Conservation (phyloP, 2,797 vertebrate genomes). For the Cephalopachus bancanus region DNA sequence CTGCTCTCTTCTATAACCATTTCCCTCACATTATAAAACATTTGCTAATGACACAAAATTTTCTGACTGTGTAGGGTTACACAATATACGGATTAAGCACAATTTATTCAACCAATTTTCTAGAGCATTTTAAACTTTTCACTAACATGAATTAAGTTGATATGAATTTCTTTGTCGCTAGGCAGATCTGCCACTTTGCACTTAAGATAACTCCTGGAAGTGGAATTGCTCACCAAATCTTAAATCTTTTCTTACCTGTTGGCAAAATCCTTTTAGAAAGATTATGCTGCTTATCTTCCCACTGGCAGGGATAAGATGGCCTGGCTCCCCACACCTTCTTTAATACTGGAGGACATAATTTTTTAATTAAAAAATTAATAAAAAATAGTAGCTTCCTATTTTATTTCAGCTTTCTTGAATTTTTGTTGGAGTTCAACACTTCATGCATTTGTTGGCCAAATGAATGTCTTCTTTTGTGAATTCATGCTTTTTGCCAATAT, state of each 20-base stretch:
- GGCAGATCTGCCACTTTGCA: background rate
- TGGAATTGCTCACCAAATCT: rapidly evolving
- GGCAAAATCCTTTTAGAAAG: background rate
- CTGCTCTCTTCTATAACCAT: rapidly evolving
- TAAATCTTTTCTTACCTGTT: no score
- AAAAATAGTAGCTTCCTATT: background rate
- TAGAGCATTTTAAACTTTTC: rapidly evolving
- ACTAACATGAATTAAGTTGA: rapidly evolving
- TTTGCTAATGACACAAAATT: rapidly evolving
- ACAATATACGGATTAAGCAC: rapidly evolving
- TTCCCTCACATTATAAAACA: rapidly evolving
- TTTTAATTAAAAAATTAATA: background rate
- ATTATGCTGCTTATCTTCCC: rapidly evolving
- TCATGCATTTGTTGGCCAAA: background rate
- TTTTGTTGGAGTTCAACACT: background rate
- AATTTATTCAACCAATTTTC: rapidly evolving
- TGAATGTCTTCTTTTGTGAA: background rate
- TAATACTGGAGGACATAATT: rapidly evolving
- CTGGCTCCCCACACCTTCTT: rapidly evolving
- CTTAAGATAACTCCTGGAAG: background rate
- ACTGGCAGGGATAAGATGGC: rapidly evolving
- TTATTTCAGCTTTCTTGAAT: background rate
- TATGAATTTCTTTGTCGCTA: rapidly evolving
- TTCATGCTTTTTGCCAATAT: background rate
- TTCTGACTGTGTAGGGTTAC: background rate